Evolutionary conservation across 2,888 invertebrate species (phyloP), one percentile per base, ranked within the genome.

Genomic region (Periphyllus acericola): DNA sequence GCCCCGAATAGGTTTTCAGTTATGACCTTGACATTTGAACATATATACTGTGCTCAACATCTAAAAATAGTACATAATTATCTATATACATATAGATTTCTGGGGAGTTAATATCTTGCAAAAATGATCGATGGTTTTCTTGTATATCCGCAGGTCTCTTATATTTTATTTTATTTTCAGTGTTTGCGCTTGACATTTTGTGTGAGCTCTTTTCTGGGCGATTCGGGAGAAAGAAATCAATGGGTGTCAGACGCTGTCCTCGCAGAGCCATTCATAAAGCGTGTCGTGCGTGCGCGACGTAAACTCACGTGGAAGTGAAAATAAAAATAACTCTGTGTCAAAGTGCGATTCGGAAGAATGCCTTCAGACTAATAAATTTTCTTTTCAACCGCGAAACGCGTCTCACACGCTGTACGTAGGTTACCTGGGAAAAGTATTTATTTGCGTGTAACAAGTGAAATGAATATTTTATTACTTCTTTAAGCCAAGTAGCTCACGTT

Each of bases 31-130:
- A n/a, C n/a, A n/a, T n/a, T n/a, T n/a, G n/a, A n/a, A n/a, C n/a
- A n/a, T n/a, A n/a, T n/a, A n/a, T n/a, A n/a, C n/a, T n/a, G n/a
- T n/a, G n/a, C n/a, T n/a, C n/a, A n/a, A n/a, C n/a, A n/a, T n/a
- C n/a, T n/a, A n/a, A n/a, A n/a, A n/a, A n/a, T n/a, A n/a, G n/a
- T n/a, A n/a, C n/a, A n/a, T n/a, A 17, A 60, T 60, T 25, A 68
- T 1, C n/a, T 29, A 3, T n/a, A 25, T n/a, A 25, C n/a, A 29
- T 46, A 46, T 14, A 6, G 68, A 29, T n/a, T 68, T 68, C 68
- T 29, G 25, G n/a, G 68, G 68, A 29, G 68, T 68, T 68, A n/a
- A 68, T 68, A n/a, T n/a, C n/a, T 68, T 68, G 68, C 68, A 68
- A 68, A 25, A 29, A 25, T n/a, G 68, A 68, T 68, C 29, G 68